A percentile compares a stretch with the other conserved stretches of the same genome.
Evolutionary conservation across 2,797 vertebrate species (phyloP).

Genomic region (Sorex maritimensis): DNA sequence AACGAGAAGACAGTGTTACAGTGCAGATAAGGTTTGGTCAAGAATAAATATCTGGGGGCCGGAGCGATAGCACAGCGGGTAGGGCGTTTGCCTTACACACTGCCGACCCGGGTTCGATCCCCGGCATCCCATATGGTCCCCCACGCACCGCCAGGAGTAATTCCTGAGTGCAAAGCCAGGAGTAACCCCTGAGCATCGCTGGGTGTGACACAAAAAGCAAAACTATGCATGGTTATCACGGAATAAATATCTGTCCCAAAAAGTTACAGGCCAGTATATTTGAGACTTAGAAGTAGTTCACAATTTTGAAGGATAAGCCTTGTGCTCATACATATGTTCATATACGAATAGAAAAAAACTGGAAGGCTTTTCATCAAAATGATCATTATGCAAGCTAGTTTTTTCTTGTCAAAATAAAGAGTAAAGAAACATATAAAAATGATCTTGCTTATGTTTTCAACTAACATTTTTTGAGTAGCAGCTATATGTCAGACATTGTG

Average conservation of each 20-base stretch:
- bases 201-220: too few species aligned
- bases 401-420: constrained; percentile 44
- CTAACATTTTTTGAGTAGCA: neutral
- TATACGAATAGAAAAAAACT: constrained; percentile 13
- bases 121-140: too few species aligned
- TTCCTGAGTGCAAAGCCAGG: too few species aligned
- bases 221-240: too few species aligned
- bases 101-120: too few species aligned
- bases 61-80: too few species aligned
- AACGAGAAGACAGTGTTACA: too few species aligned
- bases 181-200: too few species aligned
- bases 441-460: constrained; percentile 42
- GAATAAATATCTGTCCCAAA: neutral
- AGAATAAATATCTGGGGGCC: neutral
- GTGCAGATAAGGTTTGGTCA: neutral
- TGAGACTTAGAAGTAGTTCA: constrained; percentile 1
- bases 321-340: neutral
- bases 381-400: constrained; percentile 33
- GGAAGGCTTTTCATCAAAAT: constrained; percentile 4
- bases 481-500: neutral
- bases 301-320: neutral
- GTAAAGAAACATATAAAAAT: constrained; percentile 11
- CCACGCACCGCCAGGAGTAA: too few species aligned
- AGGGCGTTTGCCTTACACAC: too few species aligned
- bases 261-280: neutral